Evolutionary conservation across 2,888 invertebrate species (phyloP).

Genomic region (Drosophila pseudotakahashii): DNA sequence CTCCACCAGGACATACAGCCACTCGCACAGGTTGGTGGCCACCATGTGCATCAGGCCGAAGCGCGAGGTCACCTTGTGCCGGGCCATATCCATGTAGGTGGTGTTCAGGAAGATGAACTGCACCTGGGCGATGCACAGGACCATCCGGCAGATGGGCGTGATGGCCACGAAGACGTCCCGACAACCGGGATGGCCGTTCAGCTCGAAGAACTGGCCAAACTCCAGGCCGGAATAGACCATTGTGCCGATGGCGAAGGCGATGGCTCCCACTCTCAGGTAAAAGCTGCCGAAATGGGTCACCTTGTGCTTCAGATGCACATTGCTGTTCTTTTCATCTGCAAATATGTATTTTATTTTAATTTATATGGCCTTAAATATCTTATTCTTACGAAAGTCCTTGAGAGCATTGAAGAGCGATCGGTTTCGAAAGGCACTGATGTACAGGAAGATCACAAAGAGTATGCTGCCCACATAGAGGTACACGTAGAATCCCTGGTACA

Average conservation of each 20-base stretch:
- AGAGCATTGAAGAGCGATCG: slow-evolving; percentile 87
- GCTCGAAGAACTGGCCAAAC: slow-evolving; percentile 91
- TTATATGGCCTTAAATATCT: not conserved
- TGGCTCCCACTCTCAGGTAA: slow-evolving; percentile 92
- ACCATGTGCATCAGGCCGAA: slow-evolving; percentile 96
- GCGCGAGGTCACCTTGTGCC: slow-evolving; percentile 89
- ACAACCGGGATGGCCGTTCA: slow-evolving; percentile 86
- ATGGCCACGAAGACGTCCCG: slow-evolving; percentile 89
- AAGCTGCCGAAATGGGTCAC: slow-evolving; percentile 91
- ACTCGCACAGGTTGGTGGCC: slow-evolving; percentile 96
- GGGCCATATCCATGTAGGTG: slow-evolving; percentile 88
- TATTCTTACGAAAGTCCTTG: slow-evolving; percentile 85
- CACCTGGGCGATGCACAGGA: slow-evolving; percentile 94
- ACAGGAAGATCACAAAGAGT: slow-evolving; percentile 90
- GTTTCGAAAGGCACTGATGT: slow-evolving; percentile 88
- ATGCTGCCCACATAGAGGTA: slow-evolving; percentile 92
- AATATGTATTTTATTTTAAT: not conserved
- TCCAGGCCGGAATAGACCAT: slow-evolving; percentile 90
- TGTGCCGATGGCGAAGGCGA: slow-evolving; percentile 87
- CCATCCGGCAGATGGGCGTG: slow-evolving; percentile 92
- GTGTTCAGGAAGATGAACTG: slow-evolving; percentile 97
- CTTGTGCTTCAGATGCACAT: slow-evolving; percentile 82
- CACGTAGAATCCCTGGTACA: slow-evolving; percentile 94
- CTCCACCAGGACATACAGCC: slow-evolving; percentile 94
- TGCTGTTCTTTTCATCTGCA: slow-evolving; percentile 82